Conservation (phyloP, 2,113 vertebrate species). For the Engraulis encrasicolus region DNA sequence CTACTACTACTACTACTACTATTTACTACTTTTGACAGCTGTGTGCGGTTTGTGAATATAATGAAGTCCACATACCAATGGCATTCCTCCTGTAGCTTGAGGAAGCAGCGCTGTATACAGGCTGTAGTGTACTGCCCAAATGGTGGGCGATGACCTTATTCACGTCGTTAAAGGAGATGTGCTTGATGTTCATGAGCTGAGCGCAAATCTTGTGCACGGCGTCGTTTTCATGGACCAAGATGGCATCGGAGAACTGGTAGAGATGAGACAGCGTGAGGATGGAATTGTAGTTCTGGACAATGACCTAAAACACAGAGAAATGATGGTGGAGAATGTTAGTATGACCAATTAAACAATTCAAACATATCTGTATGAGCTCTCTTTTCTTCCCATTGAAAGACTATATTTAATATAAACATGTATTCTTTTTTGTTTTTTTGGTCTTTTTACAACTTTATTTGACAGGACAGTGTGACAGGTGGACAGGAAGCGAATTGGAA, state of each 20-base stretch:
- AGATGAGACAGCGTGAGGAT: slow-evolving; percentile 89
- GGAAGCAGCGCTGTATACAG: slow-evolving; percentile 70
- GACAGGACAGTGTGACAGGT: no score
- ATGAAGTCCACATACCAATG: slow-evolving; percentile 72
- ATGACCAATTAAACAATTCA: neutral
- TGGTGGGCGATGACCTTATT: slow-evolving; percentile 93
- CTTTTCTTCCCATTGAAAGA: no score
- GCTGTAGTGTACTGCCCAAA: slow-evolving; percentile 90
- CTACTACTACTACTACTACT: no score
- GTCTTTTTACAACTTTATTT: no score
- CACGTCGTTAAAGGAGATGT: slow-evolving; percentile 88
- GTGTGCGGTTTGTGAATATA: neutral
- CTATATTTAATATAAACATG: no score
- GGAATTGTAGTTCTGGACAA: slow-evolving; percentile 97
- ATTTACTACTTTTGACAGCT: no score
- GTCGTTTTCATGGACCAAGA: slow-evolving; percentile 95
- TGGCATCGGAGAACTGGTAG: slow-evolving; percentile 90
- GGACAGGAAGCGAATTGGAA: no score
- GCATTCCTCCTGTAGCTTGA: slow-evolving; percentile 82
- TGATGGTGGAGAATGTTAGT: slow-evolving; percentile 14
- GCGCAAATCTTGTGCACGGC: slow-evolving; percentile 87
- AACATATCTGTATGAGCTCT: neutral
- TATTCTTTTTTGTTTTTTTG: no score
- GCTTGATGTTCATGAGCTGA: slow-evolving; percentile 87
- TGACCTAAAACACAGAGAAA: slow-evolving; percentile 79